Conservation (phyloP, 37 sponge, comb jelly and placozoan genomes). For the Axinella damicornis region DNA sequence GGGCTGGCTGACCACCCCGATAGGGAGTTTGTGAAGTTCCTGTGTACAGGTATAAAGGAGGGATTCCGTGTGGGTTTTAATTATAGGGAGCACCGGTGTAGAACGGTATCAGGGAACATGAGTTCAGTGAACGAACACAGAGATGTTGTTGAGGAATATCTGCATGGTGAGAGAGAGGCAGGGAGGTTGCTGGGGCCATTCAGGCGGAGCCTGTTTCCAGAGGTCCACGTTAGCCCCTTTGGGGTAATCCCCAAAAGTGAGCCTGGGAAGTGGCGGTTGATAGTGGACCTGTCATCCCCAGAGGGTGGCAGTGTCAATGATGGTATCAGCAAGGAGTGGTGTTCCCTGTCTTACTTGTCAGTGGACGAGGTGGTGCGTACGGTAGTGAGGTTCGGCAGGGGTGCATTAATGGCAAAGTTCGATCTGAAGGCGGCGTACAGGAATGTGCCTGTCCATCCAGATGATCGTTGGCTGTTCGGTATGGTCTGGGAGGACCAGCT, state of each 20-base stretch:
- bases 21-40: neutral
- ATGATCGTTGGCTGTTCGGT: conserved; percentile 29
- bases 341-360: conserved; percentile 12
- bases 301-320: conserved; percentile 9
- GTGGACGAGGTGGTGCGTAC: neutral
- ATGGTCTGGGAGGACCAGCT: conserved; percentile 2
- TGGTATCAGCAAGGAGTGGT: conserved; percentile 23
- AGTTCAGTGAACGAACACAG: neutral
- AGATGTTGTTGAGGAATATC: neutral
- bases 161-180: neutral
- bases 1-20: conserved; percentile 3
- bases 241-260: conserved; percentile 15
- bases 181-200: conserved; percentile 13
- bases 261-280: conserved; percentile 15
- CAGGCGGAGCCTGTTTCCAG: neutral
- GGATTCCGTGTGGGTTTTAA: conserved; percentile 16
- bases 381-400: neutral
- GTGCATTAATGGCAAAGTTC: conserved; percentile 19
- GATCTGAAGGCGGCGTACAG: conserved; percentile 54
- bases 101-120: conserved; percentile 3
- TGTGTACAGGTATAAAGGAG: neutral
- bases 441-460: conserved; percentile 44
- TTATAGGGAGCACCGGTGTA: neutral
- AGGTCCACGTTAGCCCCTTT: conserved; percentile 5
- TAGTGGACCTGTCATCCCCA: conserved; percentile 2